Base-by-base conservation (phyloP, 1,140 invertebrate species). In the Elysia chlorotica region DNA sequence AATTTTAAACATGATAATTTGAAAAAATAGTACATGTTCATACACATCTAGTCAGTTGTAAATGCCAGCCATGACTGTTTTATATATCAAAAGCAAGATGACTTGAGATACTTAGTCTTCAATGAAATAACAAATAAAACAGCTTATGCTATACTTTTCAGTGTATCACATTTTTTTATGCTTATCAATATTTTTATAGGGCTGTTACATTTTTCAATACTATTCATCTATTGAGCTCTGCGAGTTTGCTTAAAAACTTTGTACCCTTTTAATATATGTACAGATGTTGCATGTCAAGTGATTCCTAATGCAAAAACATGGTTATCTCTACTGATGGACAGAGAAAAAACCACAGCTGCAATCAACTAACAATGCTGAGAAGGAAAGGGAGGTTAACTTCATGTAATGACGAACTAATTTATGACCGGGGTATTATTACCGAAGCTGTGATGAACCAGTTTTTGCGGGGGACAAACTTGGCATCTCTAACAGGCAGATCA, bases 371-470 rank as follows among this genome's bases (percentile, higher is more conserved):
- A n/a, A n/a, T n/a, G n/a, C n/a, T n/a, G n/a, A n/a, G n/a, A n/a
- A n/a, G n/a, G n/a, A n/a, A n/a, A n/a, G n/a, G n/a, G n/a, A n/a
- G n/a, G n/a, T n/a, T n/a, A n/a, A n/a, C n/a, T n/a, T n/a, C n/a
- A n/a, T n/a, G n/a, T n/a, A n/a, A n/a, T n/a, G n/a, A n/a, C n/a
- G n/a, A n/a, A n/a, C n/a, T n/a, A n/a, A n/a, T n/a, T n/a, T n/a
- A n/a, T n/a, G n/a, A n/a, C n/a, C n/a, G n/a, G n/a, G n/a, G n/a
- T n/a, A n/a, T n/a, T n/a, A n/a, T 92, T 96, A 89, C 97, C 0
- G 97, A 99, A 36, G 97, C 98, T 19, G 96, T 97, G 37, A 99
- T 92, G 30, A 99, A 93, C 98, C 98, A 99, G 87, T 99, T 99
- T 84, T 99, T 99, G 30, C 98, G 90, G 0, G 96, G 92, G 14